Evolutionary conservation across 2,888 invertebrate genomes (phyloP), one percentile per base, ranked within the genome.

Genomic region (Lamellibrachia columna): DNA sequence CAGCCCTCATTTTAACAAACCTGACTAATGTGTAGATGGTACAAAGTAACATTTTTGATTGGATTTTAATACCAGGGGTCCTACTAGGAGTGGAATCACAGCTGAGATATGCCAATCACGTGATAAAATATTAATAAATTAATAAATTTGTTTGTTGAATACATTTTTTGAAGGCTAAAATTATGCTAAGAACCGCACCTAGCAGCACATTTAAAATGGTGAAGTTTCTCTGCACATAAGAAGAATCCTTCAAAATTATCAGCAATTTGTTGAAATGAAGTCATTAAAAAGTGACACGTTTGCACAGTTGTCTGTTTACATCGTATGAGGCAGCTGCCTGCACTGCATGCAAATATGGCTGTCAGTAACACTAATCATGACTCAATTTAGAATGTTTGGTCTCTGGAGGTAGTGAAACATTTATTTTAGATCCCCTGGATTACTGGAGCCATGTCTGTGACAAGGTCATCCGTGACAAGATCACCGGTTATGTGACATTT

Each of bases 241-340:
- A 15, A 75, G 3, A 3, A 6, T 22, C 22, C 75, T 22, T 22
- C 9, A 7, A 9, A 9, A 55, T 7, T 9, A 22, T n/a, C 75
- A 22, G 75, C 75, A 22, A 75, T 75, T 75, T 75, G 75, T 22
- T 75, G 75, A 9, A 75, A 75, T 75, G 22, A 75, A 75, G 75
- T 75, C 75, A 75, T 75, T 75, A 75, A 75, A 55, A 75, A 75
- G 75, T 75, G 75, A 75, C 75, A 75, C 75, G n/a, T 75, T 15
- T 75, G 75, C n/a, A 75, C 75, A 75, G 15, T 75, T 75, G 75
- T 75, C 15, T 75, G 9, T 75, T 75, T 75, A n/a, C 22, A 6
- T 75, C 1, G 55, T 55, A 55, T 6, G 1, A 40, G 22, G 22
- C 22, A 75, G 22, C 75, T 75, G 75, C 75, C 15, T 40, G 40